Base-by-base conservation (phyloP, 2,797 vertebrate species). In the Mormyrus hasselquistii region DNA sequence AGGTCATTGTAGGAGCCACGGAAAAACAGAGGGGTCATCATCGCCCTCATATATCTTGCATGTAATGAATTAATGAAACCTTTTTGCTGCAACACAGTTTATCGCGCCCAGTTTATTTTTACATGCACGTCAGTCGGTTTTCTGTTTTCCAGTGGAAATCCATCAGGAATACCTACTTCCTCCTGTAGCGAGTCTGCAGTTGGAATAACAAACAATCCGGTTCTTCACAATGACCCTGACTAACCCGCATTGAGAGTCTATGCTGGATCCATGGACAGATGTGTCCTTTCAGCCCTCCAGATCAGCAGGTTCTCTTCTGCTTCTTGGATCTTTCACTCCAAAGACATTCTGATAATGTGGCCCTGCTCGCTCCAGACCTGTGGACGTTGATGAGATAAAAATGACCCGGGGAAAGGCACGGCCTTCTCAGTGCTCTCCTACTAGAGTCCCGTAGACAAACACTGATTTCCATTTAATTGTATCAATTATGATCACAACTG, bases 381-480 rank as follows among this genome's bases (percentile, higher is more conserved):
- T 19, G 22, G 65, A 69, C 22, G 22, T 2, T 50, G 44, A 73
- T 50, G 12, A 88, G 44, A 88, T 52, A 52, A 52, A 52, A 22
- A 73, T 14, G 34, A 87, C 19, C 44, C 47, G 2, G 2, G 87
- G 44, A 88, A 50, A 52, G 10, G 8, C 12, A 50, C 4, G n/a
- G 16, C n/a, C 47, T n/a, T 22, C 87, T 88, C 41, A 4, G 3
- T 7, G 44, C 12, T 59, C 73, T 38, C 73, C 34, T 38, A 16
- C 73, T 25, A 53, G 1, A 79, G 76, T 88, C 29, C 22, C 49
- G 1, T 49, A 25, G 47, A 76, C 62, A 87, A 87, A 65, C 38
- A 65, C 53, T 62, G 55, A 62, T 87, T 87, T 87, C 55, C 38
- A 87, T 88, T 88, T 50, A 69, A 73, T 88, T 88, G 62, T 88